Conservation (phyloP, 2,113 vertebrate species). For the Brachyistius frenatus region DNA sequence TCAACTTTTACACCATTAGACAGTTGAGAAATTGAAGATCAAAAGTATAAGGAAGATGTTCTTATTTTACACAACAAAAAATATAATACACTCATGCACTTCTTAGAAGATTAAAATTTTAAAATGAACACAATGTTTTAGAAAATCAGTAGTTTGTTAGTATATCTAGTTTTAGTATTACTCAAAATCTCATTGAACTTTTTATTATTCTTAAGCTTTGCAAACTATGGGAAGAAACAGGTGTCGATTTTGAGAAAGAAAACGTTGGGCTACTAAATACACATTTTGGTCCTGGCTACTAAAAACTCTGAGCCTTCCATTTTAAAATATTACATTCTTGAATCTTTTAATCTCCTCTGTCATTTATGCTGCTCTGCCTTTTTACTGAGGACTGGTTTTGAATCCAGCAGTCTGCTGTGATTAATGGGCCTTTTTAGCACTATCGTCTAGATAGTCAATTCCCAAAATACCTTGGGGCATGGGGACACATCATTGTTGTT, state of each 20-base stretch:
- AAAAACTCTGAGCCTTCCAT: neutral
- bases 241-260: too few relatives aligned
- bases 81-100: too few relatives aligned
- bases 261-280: too few relatives aligned
- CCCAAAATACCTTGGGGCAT: conserved; percentile 65
- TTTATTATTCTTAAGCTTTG: too few relatives aligned
- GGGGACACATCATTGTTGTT: conserved; percentile 57
- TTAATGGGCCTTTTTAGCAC: conserved; percentile 65
- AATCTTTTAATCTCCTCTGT: neutral
- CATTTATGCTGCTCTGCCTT: conserved; percentile 28
- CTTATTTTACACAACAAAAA: too few relatives aligned
- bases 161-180: too few relatives aligned
- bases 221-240: too few relatives aligned
- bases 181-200: too few relatives aligned
- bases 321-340: conserved; percentile 4
- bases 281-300: neutral
- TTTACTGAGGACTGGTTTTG: conserved; percentile 1
- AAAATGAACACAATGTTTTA: too few relatives aligned
- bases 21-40: conserved; percentile 2
- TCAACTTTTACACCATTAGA: conserved; percentile 31
- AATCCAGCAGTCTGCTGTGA: conserved; percentile 50
- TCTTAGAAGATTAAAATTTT: too few relatives aligned
- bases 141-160: too few relatives aligned
- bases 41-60: neutral
- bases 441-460: conserved; percentile 70